These are phyloP conservation scores for Taenaris catops DNA, from an alignment of 2,888 invertebrate genomes.

Conservation along the genomic window DNA sequence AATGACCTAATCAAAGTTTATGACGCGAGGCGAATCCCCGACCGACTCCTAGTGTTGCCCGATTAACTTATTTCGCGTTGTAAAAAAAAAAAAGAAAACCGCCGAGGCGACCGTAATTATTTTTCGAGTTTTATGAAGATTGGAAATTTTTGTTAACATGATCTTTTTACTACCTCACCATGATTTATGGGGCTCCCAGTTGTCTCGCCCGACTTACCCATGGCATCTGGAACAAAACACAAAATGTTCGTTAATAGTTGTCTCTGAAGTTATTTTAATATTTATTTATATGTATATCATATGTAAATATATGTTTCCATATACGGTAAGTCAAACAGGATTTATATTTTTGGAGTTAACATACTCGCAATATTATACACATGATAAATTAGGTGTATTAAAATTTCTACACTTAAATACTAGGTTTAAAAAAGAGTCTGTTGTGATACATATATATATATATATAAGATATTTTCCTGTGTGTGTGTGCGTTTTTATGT, in stretches of 20 bases:
- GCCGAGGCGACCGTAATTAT: constrained; percentile 55
- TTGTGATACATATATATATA: too few relatives aligned
- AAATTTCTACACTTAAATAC: too few relatives aligned
- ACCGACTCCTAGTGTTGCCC: constrained; percentile 74
- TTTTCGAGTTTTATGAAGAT: constrained; percentile 75
- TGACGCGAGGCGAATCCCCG: constrained; percentile 74
- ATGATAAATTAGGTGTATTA: too few relatives aligned
- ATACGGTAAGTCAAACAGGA: too few relatives aligned
- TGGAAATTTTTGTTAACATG: constrained; percentile 70
- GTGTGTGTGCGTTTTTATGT: too few relatives aligned
- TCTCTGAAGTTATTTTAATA: too few relatives aligned
- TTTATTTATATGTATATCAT: too few relatives aligned
- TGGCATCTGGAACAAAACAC: constrained; percentile 88
- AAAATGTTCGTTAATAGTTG: constrained; percentile 28
- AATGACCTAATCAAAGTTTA: constrained; percentile 80
- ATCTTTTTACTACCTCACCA: constrained; percentile 43
- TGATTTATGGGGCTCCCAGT: constrained; percentile 67
- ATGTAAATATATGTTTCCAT: too few relatives aligned
- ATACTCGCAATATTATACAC: too few relatives aligned
- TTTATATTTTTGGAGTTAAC: too few relatives aligned
- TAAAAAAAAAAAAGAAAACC: constrained; percentile 52
- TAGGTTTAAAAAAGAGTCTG: too few relatives aligned
- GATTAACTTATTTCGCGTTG: constrained; percentile 72
- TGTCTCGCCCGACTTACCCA: constrained; percentile 82
- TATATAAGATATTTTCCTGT: too few relatives aligned